Evolutionary conservation across 2,113 vertebrate genomes (phyloP).

Genomic region (Mesocricetus auratus): DNA sequence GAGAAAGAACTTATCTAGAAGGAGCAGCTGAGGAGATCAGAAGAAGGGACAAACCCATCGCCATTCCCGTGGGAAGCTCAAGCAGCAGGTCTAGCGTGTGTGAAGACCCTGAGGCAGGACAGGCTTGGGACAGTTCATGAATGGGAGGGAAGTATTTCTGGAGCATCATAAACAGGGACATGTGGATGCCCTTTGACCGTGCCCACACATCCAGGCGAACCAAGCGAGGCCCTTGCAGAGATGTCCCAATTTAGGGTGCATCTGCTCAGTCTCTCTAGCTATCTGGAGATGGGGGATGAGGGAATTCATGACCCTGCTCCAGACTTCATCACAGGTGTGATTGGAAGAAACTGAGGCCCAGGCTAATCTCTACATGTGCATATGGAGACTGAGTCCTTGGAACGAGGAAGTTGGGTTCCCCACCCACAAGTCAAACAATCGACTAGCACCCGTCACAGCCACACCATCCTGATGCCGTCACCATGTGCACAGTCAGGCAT

Average conservation of each 20-base stretch:
- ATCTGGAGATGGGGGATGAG: neutral
- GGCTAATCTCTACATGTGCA: neutral
- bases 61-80: neutral
- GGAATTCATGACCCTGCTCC: neutral
- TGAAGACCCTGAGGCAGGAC: neutral
- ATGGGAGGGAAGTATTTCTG: neutral
- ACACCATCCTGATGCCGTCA: neutral
- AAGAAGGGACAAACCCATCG: neutral
- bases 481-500: conserved; percentile 16
- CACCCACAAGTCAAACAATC: neutral
- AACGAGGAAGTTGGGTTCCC: neutral
- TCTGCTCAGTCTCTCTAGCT: neutral
- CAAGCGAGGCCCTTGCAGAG: neutral
- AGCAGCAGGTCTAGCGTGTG: neutral
- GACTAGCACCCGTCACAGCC: neutral
- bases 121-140: neutral
- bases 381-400: neutral
- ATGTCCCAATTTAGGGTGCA: fast-evolving
- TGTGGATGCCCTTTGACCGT: neutral
- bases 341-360: neutral
- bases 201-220: neutral
- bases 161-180: neutral
- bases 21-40: neutral
- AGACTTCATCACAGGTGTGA: neutral
- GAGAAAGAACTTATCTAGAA: neutral